Percentiles rank a stretch among this genome's conserved stretches.
Evolutionary conservation across 2,888 invertebrate species (phyloP).

Genomic region (Catocala sponsa): DNA sequence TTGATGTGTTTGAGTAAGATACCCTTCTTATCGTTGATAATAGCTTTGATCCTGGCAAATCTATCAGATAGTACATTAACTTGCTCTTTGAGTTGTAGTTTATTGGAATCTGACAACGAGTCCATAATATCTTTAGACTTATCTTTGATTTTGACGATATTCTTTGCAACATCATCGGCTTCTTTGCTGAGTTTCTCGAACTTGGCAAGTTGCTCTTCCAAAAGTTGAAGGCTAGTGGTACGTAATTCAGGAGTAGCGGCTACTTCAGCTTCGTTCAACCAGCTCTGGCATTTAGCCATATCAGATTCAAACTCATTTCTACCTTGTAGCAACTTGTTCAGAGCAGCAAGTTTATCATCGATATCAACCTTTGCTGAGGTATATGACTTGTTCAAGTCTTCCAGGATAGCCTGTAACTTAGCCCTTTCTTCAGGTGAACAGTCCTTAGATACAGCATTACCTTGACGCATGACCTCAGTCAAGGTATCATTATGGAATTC

Average conservation of each 20-base stretch:
- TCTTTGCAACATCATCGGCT: constrained; percentile 90
- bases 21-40: constrained; percentile 92
- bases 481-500: constrained; percentile 93
- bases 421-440: constrained; percentile 92
- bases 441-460: constrained; percentile 93
- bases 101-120: constrained; percentile 95
- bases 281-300: constrained; percentile 93
- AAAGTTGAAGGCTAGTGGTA: constrained; percentile 92
- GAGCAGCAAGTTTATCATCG: constrained; percentile 90
- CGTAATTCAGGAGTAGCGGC: constrained; percentile 94
- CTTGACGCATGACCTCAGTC: constrained; percentile 92
- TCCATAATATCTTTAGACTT: constrained; percentile 94
- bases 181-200: constrained; percentile 93
- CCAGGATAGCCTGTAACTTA: constrained; percentile 90
- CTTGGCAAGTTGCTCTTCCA: constrained; percentile 96
- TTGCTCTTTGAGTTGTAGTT: constrained; percentile 93
- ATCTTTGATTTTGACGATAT: constrained; percentile 92
- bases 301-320: constrained; percentile 94
- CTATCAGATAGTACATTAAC: constrained; percentile 93
- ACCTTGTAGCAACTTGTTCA: constrained; percentile 92
- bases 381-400: constrained; percentile 92
- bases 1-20: constrained; percentile 93
- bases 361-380: constrained; percentile 92
- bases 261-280: constrained; percentile 97
- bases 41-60: constrained; percentile 91